Evolutionary conservation across 2,888 invertebrate genomes (phyloP), one percentile per base, ranked within the genome.

Genomic region (Atherix ibis): DNA sequence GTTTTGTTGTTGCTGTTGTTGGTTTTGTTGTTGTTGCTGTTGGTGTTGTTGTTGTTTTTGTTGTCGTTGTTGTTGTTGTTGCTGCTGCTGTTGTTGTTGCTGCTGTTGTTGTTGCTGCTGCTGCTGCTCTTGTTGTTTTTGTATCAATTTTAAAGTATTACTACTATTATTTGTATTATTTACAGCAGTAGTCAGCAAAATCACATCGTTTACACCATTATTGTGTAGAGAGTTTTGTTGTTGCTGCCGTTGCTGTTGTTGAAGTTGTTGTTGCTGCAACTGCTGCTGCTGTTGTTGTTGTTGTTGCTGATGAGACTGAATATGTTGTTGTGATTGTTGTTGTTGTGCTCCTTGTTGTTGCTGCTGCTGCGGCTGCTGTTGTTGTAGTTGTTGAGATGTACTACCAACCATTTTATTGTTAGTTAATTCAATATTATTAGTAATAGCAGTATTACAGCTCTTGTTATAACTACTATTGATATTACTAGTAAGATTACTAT

Each of bases 401-500:
- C 37, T 38, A 35, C 38, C 40, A n/a, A 41, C 38, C 38, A 38
- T 41, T 33, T 34, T 37, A 34, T 30, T 30, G 10, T n/a, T 32
- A 34, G 18, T 12, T 33, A 33, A 29, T 18, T 33, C 28, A 29
- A 32, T 36, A 27, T 19, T 31, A 27, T 24, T 38, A 27, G 16
- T 38, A 26, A 36, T 41, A 31, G 39, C 41, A 34, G 40, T 44
- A 19, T 35, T 40, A 13, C 35, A 32, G 33, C 27, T 34, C 17
- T 27, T 33, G 31, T 16, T 34, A 18, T 33, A 38, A 25, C 33
- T 35, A 27, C 37, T 33, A 37, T 35, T 40, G 15, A 38, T 19
- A 18, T n/a, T n/a, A n/a, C n/a, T n/a, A n/a, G n/a, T n/a, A 26
- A n/a, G n/a, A n/a, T n/a, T n/a, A n/a, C n/a, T n/a, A n/a, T n/a